Percentiles rank a stretch among this genome's conserved stretches.
These are phyloP conservation scores for Sepioteuthis lessoniana DNA, from an alignment of 2,888 invertebrate species.

Conservation along the genomic window DNA sequence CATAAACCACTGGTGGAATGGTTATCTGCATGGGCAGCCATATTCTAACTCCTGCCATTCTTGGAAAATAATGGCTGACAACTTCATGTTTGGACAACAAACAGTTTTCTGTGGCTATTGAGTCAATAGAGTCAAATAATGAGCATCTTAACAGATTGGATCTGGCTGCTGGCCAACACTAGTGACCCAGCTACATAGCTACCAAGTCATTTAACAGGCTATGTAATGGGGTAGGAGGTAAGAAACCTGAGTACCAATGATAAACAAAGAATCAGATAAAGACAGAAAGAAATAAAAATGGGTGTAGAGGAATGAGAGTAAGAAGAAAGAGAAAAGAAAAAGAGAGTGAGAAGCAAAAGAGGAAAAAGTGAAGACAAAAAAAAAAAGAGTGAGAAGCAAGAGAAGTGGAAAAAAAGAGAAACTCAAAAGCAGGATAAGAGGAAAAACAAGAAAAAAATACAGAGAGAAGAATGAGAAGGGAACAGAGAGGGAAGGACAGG, in stretches of 20 bases:
- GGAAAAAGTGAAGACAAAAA: neutral
- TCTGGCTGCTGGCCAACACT: neutral
- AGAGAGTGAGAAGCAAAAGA: neutral
- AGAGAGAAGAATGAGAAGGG: neutral
- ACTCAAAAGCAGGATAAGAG: neutral
- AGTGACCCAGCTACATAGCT: neutral
- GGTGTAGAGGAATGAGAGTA: neutral
- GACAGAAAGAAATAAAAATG: neutral
- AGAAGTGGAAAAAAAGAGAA: neutral
- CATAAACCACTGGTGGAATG: neutral
- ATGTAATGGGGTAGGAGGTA: too few species aligned
- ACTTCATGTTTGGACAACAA: neutral
- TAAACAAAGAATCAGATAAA: neutral
- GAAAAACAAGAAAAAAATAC: neutral
- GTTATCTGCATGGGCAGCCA: neutral
- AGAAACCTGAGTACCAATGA: neutral
- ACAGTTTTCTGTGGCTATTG: neutral
- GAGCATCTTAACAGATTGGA: neutral
- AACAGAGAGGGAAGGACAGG: neutral
- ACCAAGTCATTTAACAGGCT: too few species aligned
- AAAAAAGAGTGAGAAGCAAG: neutral
- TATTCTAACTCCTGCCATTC: neutral
- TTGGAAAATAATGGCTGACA: neutral
- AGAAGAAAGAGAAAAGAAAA: neutral
- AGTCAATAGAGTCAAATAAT: neutral